Base-by-base conservation (phyloP, 2,113 vertebrate genomes). In the Apus apus region DNA sequence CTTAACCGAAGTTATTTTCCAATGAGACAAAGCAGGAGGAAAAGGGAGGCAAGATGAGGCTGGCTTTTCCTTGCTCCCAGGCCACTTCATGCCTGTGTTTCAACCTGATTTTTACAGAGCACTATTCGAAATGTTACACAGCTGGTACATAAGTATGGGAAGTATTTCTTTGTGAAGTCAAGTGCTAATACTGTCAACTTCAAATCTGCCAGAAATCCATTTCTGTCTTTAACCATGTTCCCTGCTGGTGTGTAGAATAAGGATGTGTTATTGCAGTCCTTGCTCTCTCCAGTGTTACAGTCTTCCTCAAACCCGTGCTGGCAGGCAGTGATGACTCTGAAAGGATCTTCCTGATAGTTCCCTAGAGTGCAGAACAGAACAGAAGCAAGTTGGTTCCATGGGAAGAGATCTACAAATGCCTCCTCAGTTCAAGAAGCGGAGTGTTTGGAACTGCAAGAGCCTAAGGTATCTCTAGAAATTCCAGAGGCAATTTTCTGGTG, bases 11-110 rank as follows among this genome's bases (percentile, higher is more conserved):
- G 11, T 6, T 2, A 1, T 68, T 65, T 56, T 32, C 23, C 7
- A 8, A 29, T 71, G 15, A 76, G 15, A 30, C 7, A 32, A 62
- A 72, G 40, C 3, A 17, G 21, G n/a, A 53, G 70, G 34, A 30
- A 36, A 64, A 73, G 11, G 4, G 16, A 38, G 6, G 22, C 6
- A 22, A 38, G 17, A 26, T 34, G 56, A 65, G 19, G 15, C 11
- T 54, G 7, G 7, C 2, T 71, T 26, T 40, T 9, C 16, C 8
- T 54, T 64, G 5, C 26, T 76, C 17, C 67, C 15, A 32, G 53
- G 30, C 5, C 6, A 6, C 17, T 22, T 51, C 9, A n/a, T 26
- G 23, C 7, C 34, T 1, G 0, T 5, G 4, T 67, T 67, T 64
- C 51, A 6, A 4, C 21, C 4, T 30, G 2, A 34, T 73, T 7